Percentiles rank a stretch among this genome's conserved stretches.
These are phyloP conservation scores for Gandaritis pyraliata DNA, from an alignment of 2,888 invertebrate species.

Conservation along the genomic window DNA sequence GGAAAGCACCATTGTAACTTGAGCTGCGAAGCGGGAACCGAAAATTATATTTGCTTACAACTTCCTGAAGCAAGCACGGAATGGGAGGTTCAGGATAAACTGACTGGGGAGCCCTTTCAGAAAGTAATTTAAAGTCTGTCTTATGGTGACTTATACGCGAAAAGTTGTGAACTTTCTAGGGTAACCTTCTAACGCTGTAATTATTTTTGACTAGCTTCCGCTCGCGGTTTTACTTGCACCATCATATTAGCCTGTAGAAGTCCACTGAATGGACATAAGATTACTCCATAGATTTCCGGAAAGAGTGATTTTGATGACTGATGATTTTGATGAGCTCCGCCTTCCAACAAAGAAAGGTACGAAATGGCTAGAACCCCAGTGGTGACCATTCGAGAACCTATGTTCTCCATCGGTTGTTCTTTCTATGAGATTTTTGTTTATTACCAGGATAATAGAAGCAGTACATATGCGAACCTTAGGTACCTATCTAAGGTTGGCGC, in stretches of 20 bases:
- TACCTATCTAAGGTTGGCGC: too few relatives aligned
- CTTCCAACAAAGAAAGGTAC: too few relatives aligned
- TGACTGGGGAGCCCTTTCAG: slow-evolving; percentile 27
- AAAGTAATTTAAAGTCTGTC: slow-evolving; percentile 36
- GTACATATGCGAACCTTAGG: too few relatives aligned
- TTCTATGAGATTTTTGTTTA: too few relatives aligned
- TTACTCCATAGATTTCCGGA: too few relatives aligned
- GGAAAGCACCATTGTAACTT: slow-evolving; percentile 7
- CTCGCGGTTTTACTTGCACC: not conserved
- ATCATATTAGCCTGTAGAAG: not conserved
- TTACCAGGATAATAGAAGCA: too few relatives aligned
- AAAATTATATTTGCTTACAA: slow-evolving; percentile 19
- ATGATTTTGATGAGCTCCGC: too few relatives aligned
- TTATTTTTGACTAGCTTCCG: not conserved
- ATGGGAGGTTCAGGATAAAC: slow-evolving; percentile 7
- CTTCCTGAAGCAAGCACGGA: slow-evolving; percentile 19
- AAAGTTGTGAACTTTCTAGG: slow-evolving; percentile 20
- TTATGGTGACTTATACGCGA: slow-evolving; percentile 20
- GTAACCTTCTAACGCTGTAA: slow-evolving; percentile 5
- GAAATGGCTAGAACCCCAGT: too few relatives aligned
- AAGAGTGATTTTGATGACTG: too few relatives aligned
- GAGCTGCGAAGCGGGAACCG: not conserved
- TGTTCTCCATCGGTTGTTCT: too few relatives aligned
- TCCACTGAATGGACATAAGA: too few relatives aligned
- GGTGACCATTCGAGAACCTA: too few relatives aligned